Percentiles rank a stretch among this genome's conserved stretches.
Evolutionary conservation across 2,113 vertebrate genomes (phyloP).

Genomic region (Thunnus maccoyii): DNA sequence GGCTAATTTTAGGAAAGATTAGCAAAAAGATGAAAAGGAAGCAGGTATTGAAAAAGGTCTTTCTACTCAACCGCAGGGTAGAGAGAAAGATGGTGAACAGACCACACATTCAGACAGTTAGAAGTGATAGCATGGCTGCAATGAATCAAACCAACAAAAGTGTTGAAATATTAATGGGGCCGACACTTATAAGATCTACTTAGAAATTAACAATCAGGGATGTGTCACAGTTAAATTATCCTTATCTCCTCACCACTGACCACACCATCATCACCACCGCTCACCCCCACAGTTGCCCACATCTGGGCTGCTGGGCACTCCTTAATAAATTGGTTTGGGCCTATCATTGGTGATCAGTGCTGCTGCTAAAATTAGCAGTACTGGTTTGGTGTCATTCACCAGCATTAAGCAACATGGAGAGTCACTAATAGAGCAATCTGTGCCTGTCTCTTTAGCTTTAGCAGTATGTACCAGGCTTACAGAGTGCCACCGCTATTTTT

Average conservation of each 20-base stretch:
- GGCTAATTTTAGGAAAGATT: neutral
- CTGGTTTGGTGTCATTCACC: neutral
- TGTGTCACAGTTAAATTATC: neutral
- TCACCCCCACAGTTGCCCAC: neutral
- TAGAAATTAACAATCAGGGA: neutral
- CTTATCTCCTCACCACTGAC: neutral
- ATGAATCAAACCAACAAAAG: neutral
- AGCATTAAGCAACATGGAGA: slow-evolving; percentile 11
- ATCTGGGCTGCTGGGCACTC: neutral
- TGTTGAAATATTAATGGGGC: neutral
- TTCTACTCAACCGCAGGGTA: neutral
- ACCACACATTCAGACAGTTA: neutral
- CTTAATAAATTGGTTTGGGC: neutral
- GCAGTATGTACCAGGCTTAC: slow-evolving; percentile 17
- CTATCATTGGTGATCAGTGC: neutral
- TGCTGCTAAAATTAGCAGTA: neutral
- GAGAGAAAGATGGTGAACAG: neutral
- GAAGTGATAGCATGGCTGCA: neutral
- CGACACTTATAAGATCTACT: neutral
- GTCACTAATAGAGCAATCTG: slow-evolving; percentile 27
- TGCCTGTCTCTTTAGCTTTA: slow-evolving; percentile 28
- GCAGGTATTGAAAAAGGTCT: slow-evolving; percentile 1
- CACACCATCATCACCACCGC: neutral
- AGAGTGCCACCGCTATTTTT: slow-evolving; percentile 38
- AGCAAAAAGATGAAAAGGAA: slow-evolving; percentile 9